Conservation (phyloP, 2,888 invertebrate genomes). For the Vandiemenella viatica region DNA sequence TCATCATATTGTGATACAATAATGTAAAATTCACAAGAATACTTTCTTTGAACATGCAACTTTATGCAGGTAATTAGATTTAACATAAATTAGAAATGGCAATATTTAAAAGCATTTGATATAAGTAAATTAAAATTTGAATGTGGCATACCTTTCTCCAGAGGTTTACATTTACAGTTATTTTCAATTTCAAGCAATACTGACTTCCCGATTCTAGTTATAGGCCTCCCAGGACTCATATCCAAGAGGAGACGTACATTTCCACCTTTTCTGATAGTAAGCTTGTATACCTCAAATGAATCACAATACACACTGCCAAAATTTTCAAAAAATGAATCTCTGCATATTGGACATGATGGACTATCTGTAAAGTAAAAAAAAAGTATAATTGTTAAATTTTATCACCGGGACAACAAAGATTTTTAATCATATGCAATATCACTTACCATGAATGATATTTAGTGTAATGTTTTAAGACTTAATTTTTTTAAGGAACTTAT, state of each 20-base stretch:
- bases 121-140: too few species aligned
- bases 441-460: too few species aligned
- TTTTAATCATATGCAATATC: not conserved
- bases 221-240: constrained; percentile 10
- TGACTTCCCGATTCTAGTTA: constrained; percentile 8
- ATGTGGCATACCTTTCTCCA: constrained; percentile 14
- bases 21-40: too few species aligned
- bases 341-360: constrained; percentile 11
- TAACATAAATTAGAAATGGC: too few species aligned
- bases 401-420: not conserved
- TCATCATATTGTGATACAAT: too few species aligned
- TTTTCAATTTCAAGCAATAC: constrained; percentile 3
- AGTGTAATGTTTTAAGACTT: too few species aligned
- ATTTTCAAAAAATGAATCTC: constrained; percentile 8
- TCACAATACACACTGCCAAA: constrained; percentile 14
- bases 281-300: constrained; percentile 12
- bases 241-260: constrained; percentile 12
- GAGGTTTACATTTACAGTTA: constrained; percentile 12
- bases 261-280: constrained; percentile 7
- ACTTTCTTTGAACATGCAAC: too few species aligned
- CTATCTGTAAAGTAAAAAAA: constrained; percentile 3
- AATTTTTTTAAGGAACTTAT: too few species aligned
- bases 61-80: too few species aligned
- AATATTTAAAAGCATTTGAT: too few species aligned
- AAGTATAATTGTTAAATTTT: not conserved